Conservation (phyloP, 2,113 vertebrate species). For the Macrotis lagotis region DNA sequence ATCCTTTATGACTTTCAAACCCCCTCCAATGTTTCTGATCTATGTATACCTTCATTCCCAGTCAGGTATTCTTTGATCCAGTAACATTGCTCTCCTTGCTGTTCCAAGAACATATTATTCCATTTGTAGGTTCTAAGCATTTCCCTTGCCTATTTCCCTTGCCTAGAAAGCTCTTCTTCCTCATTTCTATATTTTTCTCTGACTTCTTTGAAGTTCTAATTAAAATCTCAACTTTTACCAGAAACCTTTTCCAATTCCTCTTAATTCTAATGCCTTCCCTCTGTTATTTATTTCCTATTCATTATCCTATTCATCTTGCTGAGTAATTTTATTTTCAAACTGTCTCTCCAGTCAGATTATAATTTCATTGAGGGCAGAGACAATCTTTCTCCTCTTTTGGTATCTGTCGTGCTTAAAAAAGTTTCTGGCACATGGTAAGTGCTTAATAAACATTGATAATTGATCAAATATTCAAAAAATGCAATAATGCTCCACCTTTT, state of each 20-base stretch:
- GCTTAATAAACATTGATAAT: not conserved
- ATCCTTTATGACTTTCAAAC: not conserved
- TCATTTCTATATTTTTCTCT: not conserved
- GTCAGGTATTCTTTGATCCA: not conserved
- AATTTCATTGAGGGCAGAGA: not conserved
- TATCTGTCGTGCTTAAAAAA: not conserved
- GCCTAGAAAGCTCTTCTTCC: not conserved
- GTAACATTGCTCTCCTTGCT: not conserved
- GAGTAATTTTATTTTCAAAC: not conserved
- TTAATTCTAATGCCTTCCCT: not conserved
- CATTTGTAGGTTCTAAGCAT: not conserved
- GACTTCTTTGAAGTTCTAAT: not conserved
- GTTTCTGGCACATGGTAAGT: not conserved
- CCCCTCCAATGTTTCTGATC: not conserved
- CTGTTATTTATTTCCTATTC: not conserved
- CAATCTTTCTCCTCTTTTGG: not conserved
- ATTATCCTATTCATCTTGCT: not conserved
- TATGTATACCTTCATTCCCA: not conserved
- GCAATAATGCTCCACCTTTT: not conserved
- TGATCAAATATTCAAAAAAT: not conserved
- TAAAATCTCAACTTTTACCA: not conserved
- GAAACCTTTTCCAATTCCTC: not conserved
- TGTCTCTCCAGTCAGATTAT: not conserved
- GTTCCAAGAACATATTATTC: not conserved
- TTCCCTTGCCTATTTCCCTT: not conserved